Percentiles rank a stretch among this genome's conserved stretches.
These are phyloP conservation scores for Drosophila phalerata DNA, from an alignment of 2,888 invertebrate genomes.

Conservation along the genomic window DNA sequence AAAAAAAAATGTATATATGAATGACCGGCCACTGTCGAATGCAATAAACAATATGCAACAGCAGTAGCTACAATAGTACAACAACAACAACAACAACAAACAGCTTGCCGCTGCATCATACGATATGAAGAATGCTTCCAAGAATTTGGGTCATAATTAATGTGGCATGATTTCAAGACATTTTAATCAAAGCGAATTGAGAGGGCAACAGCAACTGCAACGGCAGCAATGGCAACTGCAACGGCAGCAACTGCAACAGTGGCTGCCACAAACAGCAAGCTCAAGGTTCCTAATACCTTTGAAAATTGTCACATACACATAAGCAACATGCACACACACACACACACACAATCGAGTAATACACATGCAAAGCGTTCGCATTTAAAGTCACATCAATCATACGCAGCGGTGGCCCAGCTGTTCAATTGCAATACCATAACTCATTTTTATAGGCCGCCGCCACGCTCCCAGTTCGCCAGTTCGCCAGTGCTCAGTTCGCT, in stretches of 20 bases:
- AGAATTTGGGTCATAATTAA: slow-evolving; percentile 86
- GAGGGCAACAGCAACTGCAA: slow-evolving; percentile 41
- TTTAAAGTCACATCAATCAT: slow-evolving; percentile 81
- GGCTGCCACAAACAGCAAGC: slow-evolving; percentile 30
- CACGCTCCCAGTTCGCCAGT: slow-evolving; percentile 52
- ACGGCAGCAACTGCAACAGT: slow-evolving; percentile 14
- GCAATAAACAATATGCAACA: slow-evolving; percentile 75
- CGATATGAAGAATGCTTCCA: slow-evolving; percentile 82
- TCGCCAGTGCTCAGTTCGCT: slow-evolving; percentile 72
- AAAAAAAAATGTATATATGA: slow-evolving; percentile 57
- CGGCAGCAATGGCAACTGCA: slow-evolving; percentile 14
- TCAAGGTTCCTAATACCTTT: slow-evolving; percentile 54
- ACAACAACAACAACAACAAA: slow-evolving; percentile 50
- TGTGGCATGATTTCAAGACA: slow-evolving; percentile 85
- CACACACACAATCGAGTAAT: slow-evolving; percentile 1
- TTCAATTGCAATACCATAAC: slow-evolving; percentile 80
- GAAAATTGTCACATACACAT: slow-evolving; percentile 55
- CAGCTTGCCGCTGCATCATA: slow-evolving; percentile 78
- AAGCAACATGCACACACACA: background rate
- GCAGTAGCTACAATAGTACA: slow-evolving; percentile 36
- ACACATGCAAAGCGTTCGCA: slow-evolving; percentile 38
- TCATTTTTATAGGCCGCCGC: slow-evolving; percentile 80
- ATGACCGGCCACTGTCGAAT: slow-evolving; percentile 83
- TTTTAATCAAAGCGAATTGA: slow-evolving; percentile 75
- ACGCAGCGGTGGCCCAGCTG: slow-evolving; percentile 81